A percentile compares a stretch with the other conserved stretches of the same genome.
phyloP scores from a whole-genome alignment of 2,888 invertebrate species.

The Agonopterix arenella region DNA sequence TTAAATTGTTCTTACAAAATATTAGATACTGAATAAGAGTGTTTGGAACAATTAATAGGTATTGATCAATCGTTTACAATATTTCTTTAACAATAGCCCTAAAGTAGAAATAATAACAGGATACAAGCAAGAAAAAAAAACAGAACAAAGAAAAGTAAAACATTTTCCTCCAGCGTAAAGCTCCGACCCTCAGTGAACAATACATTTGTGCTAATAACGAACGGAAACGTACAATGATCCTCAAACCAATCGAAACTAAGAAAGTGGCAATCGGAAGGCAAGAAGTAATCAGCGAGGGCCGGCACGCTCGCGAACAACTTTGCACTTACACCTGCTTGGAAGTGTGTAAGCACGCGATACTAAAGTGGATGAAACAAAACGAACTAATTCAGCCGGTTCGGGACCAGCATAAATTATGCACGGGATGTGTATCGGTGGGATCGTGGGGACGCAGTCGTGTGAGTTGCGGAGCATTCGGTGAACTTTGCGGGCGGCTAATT shows the following conservation, averaged over 20 bases:
- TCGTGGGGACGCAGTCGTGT: slow-evolving; percentile 29
- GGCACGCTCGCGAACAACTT: slow-evolving; percentile 34
- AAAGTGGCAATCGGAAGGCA: slow-evolving; percentile 38
- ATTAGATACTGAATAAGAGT: no score
- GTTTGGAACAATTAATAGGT: not conserved
- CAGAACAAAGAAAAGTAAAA: slow-evolving; percentile 2
- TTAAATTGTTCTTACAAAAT: no score
- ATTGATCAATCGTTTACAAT: slow-evolving; percentile 1
- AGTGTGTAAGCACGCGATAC: slow-evolving; percentile 12
- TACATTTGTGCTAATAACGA: slow-evolving; percentile 4
- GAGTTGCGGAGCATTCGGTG: slow-evolving; percentile 34
- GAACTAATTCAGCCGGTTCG: slow-evolving; percentile 21
- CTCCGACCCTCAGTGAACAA: slow-evolving; percentile 1
- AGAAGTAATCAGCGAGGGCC: slow-evolving; percentile 40
- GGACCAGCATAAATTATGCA: slow-evolving; percentile 33
- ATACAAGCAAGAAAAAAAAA: not conserved
- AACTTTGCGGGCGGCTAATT: slow-evolving; percentile 63
- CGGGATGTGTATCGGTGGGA: slow-evolving; percentile 25
- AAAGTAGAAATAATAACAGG: not conserved
- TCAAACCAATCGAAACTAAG: slow-evolving; percentile 36
- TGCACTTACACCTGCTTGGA: slow-evolving; percentile 37
- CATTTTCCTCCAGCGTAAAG: slow-evolving; percentile 1
- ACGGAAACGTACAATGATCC: not conserved
- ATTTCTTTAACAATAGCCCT: not conserved
- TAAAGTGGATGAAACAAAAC: slow-evolving; percentile 24